These are phyloP conservation scores for Gobio occitaniae DNA, from an alignment of 2,797 vertebrate genomes.

Conservation along the genomic window DNA sequence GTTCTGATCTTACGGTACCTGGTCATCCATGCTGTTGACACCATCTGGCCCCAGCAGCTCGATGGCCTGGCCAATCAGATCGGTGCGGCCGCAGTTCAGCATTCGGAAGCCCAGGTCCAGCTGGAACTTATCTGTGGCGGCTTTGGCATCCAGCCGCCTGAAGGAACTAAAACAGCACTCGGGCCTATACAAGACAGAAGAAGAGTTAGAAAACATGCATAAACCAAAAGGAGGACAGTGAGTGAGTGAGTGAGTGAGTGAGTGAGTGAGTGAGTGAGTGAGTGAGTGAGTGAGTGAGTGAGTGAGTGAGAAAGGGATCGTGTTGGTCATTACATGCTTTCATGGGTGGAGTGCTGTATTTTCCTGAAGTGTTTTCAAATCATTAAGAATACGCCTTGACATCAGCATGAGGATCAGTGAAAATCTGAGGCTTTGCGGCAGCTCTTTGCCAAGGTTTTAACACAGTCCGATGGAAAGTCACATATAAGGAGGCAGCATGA, in stretches of 20 bases:
- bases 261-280: too few species aligned
- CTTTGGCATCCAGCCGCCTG: constrained; percentile 91
- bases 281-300: background rate
- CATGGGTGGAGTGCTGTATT: constrained; percentile 32
- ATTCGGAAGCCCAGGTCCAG: constrained; percentile 96
- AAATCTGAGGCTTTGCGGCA: constrained; percentile 34
- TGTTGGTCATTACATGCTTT: constrained; percentile 12
- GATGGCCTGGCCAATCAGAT: constrained; percentile 94
- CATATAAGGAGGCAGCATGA: constrained; percentile 6
- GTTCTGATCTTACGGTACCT: constrained; percentile 76
- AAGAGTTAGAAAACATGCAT: background rate
- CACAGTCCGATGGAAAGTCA: constrained; percentile 38
- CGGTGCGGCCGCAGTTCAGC: constrained; percentile 95
- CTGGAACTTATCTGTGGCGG: constrained; percentile 94
- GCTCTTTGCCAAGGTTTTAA: constrained; percentile 41
- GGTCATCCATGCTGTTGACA: constrained; percentile 97
- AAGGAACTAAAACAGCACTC: constrained; percentile 97
- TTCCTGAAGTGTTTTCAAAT: constrained; percentile 42
- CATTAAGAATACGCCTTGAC: constrained; percentile 37
- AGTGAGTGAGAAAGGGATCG: background rate
- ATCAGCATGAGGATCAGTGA: constrained; percentile 27
- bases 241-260: background rate
- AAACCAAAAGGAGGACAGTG: constrained; percentile 4
- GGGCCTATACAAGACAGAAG: constrained; percentile 73
- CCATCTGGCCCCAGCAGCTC: constrained; percentile 90